These are phyloP conservation scores for Drosophila meridiana DNA, from an alignment of 2,888 invertebrate species.

Conservation along the genomic window DNA sequence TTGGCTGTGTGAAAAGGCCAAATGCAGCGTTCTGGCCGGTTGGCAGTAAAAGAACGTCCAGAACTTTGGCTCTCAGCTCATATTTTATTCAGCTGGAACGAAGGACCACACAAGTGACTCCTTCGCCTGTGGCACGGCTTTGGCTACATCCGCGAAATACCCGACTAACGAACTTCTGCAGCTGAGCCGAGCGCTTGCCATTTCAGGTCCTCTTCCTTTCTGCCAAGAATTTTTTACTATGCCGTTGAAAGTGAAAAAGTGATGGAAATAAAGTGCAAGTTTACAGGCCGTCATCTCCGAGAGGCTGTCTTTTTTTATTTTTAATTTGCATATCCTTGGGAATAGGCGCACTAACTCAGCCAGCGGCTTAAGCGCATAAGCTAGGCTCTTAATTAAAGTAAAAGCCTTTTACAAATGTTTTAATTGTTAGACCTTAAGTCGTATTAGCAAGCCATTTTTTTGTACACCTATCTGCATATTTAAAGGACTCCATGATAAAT, in stretches of 20 bases:
- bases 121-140: constrained; percentile 17
- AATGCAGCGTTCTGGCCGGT: constrained; percentile 35
- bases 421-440: constrained; percentile 25
- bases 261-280: constrained; percentile 65
- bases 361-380: constrained; percentile 45
- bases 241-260: constrained; percentile 55
- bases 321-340: constrained; percentile 51
- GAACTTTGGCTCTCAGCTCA: constrained; percentile 58
- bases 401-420: constrained; percentile 34
- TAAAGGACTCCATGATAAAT: background rate
- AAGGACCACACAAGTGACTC: constrained; percentile 52
- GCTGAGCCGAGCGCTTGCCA: constrained; percentile 60
- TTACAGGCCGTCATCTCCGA: constrained; percentile 31
- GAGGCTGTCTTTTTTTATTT: constrained; percentile 11
- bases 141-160: constrained; percentile 30
- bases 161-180: constrained; percentile 59
- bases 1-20: constrained; percentile 22
- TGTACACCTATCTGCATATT: background rate
- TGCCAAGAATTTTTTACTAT: constrained; percentile 30
- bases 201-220: constrained; percentile 27
- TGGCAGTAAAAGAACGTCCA: constrained; percentile 56
- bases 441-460: constrained; percentile 1
- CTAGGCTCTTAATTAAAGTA: constrained; percentile 51
- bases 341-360: constrained; percentile 32
- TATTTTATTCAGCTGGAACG: constrained; percentile 63